Evolutionary conservation across 2,113 vertebrate species (phyloP), one percentile per base, ranked within the genome.

Genomic region (Lipophrys pholis): DNA sequence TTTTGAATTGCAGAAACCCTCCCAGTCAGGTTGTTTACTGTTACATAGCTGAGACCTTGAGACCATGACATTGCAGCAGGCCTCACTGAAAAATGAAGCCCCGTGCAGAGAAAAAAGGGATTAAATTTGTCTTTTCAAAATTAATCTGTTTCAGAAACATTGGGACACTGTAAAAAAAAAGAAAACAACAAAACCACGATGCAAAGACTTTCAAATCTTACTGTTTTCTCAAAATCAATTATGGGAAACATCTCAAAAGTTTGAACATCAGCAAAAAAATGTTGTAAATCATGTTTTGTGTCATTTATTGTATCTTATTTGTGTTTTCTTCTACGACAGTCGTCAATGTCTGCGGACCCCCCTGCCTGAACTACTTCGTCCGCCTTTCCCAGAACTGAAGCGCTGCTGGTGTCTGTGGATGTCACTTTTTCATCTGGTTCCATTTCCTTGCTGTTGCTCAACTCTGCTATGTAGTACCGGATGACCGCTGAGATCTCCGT

Each of bases 311-410:
- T 9, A 11, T 1, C 56, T 2, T 73, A 35, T 41, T 71, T 14
- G 65, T 3, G 5, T 64, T 0, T 49, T 7, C 9, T 59, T 78
- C 6, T 61, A 36, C 12, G 12, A 16, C 1, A 69, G 72, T 14
- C 21, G 69, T 75, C 45, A 14, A 90, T 89, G 87, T 49, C 76
- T 51, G 43, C 14, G 5, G 46, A 73, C 7, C 16, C 9, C 9
- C 8, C 66, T 53, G 30, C 16, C 64, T 56, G 60, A 76, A 45
- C 6, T 30, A 4, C 21, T 4, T 2, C 21, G 2, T 30, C 21
- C 21, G 21, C 21, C 21, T 30, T 30, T 4, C 21, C 21, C 21
- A 30, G 21, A 2, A 4, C 21, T 30, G 21, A 3, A 9, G 49
- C 6, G 30, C 39, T 63, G 16, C 21, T 0, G 11, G 36, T 48